Percentiles rank a stretch among this genome's conserved stretches.
phyloP scores from a whole-genome alignment of 2,113 vertebrate genomes.

The Cygnus atratus region DNA sequence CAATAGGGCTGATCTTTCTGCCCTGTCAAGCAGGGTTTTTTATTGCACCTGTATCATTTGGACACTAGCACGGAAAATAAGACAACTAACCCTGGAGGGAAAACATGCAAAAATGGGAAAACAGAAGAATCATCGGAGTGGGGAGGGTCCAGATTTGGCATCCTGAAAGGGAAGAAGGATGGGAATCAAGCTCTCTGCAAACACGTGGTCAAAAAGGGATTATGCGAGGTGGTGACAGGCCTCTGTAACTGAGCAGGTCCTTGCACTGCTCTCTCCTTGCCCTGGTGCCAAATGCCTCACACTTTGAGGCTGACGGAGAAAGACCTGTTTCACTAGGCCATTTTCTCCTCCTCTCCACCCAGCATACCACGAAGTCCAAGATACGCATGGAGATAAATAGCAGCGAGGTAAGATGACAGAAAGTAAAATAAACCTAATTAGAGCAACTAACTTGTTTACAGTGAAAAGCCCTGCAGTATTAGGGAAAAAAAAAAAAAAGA shows the following conservation, averaged over 20 bases:
- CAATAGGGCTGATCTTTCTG: background rate
- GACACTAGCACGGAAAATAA: background rate
- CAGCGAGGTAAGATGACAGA: background rate
- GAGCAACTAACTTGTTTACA: background rate
- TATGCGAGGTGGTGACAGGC: background rate
- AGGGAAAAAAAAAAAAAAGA: background rate
- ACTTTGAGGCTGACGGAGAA: background rate
- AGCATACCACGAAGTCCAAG: background rate
- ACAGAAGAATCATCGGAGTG: background rate
- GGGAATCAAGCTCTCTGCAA: background rate
- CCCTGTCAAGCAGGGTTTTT: background rate
- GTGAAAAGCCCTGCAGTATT: background rate
- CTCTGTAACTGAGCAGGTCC: background rate
- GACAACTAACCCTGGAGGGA: background rate
- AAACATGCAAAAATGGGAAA: background rate
- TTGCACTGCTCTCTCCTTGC: background rate
- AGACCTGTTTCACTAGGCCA: background rate
- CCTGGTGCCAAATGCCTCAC: background rate
- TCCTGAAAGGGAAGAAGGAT: background rate
- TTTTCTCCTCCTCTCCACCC: background rate
- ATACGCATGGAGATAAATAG: background rate
- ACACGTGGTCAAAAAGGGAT: background rate
- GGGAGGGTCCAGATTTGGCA: background rate
- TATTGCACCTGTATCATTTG: background rate
- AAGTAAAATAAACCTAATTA: constrained; percentile 29